These are phyloP conservation scores for Rhopalosiphum padi DNA, from an alignment of 1,140 invertebrate species.

Conservation along the genomic window DNA sequence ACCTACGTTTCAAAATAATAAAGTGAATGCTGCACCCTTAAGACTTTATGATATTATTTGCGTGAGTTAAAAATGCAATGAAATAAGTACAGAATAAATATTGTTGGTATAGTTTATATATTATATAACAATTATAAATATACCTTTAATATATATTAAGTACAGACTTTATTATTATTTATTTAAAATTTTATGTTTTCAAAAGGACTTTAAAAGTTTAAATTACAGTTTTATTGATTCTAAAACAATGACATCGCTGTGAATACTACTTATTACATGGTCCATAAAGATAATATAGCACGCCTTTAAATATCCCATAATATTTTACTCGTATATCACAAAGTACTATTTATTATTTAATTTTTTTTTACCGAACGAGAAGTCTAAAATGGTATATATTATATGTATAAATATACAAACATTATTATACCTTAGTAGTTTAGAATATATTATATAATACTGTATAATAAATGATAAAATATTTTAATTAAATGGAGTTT, in stretches of 20 bases:
- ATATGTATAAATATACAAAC: too few species aligned
- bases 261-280: background rate
- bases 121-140: background rate
- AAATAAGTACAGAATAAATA: background rate
- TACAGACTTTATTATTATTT: background rate
- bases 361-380: background rate
- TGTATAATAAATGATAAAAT: background rate
- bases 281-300: background rate
- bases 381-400: background rate
- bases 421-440: background rate
- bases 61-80: background rate
- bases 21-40: background rate
- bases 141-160: background rate
- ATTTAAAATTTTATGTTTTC: background rate
- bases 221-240: background rate
- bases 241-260: background rate
- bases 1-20: background rate
- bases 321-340: background rate
- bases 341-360: background rate
- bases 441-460: background rate
- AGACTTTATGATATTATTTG: background rate
- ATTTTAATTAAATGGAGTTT: background rate
- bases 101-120: background rate
- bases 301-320: background rate
- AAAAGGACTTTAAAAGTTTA: background rate